phyloP scores from a whole-genome alignment of 2,888 invertebrate species.

The Pyrocoelia pectoralis region DNA sequence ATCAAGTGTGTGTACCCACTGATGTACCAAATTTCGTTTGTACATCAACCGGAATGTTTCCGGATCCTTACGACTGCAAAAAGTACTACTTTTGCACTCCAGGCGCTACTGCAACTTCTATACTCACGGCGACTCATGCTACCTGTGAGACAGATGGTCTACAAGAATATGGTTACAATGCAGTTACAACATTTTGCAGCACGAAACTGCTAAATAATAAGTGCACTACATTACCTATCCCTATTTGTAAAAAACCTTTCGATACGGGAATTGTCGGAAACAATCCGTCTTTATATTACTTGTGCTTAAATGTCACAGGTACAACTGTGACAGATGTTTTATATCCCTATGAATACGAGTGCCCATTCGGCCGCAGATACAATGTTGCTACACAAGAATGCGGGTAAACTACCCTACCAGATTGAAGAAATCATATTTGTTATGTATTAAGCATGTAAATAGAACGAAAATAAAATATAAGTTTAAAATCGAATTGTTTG shows the following conservation, averaged over 20 bases:
- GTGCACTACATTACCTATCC: neutral
- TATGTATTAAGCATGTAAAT: too few relatives aligned
- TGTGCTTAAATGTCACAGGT: neutral
- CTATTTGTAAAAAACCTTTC: neutral
- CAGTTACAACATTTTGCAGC: neutral
- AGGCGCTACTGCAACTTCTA: too few relatives aligned
- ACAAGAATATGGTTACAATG: neutral
- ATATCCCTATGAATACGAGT: neutral
- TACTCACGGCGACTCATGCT: too few relatives aligned
- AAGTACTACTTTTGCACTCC: conserved; percentile 15
- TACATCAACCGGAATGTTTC: conserved; percentile 15
- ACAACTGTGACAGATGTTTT: neutral
- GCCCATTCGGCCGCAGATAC: neutral
- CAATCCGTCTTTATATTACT: neutral
- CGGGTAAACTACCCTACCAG: too few relatives aligned
- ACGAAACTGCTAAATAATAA: neutral
- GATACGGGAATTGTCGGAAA: neutral
- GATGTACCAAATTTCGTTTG: neutral
- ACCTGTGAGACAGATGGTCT: neutral
- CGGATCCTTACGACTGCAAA: conserved; percentile 18
- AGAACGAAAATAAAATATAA: too few relatives aligned
- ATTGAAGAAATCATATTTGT: too few relatives aligned
- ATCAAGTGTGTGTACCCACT: neutral
- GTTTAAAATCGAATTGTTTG: too few relatives aligned
- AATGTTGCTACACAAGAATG: too few relatives aligned